Percentiles rank a stretch among this genome's conserved stretches.
phyloP scores from a whole-genome alignment of 2,797 vertebrate species.

The Sus cebifrons region DNA sequence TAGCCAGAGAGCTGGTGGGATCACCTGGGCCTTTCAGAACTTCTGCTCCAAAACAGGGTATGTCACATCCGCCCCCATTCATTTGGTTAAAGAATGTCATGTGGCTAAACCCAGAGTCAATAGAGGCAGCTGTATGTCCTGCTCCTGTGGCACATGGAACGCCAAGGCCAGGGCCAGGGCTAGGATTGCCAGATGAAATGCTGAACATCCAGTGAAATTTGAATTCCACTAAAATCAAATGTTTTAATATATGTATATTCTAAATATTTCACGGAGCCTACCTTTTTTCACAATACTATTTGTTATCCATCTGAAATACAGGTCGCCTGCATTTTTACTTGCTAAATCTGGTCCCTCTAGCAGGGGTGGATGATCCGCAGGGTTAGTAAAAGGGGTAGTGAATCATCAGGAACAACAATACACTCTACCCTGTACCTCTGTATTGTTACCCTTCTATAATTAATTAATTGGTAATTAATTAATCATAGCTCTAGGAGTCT shows the following conservation, averaged over 20 bases:
- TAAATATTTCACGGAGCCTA: background rate
- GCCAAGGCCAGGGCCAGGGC: too few relatives aligned
- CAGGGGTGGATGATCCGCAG: background rate
- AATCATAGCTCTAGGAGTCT: background rate
- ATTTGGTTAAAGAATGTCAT: background rate
- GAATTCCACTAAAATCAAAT: background rate
- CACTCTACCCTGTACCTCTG: background rate
- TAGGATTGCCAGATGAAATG: background rate
- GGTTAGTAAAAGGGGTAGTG: background rate
- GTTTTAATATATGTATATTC: background rate
- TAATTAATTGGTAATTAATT: background rate
- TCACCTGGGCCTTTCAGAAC: background rate
- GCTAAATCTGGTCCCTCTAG: background rate
- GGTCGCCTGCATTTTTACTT: background rate
- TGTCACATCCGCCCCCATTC: background rate
- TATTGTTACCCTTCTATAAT: background rate
- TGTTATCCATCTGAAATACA: background rate
- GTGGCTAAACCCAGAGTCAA: background rate
- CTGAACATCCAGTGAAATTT: background rate
- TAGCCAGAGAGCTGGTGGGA: background rate
- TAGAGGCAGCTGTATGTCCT: fast-evolving
- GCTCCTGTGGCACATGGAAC: background rate
- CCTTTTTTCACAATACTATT: background rate
- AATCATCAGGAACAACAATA: background rate
- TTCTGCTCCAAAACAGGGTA: background rate